phyloP scores from a whole-genome alignment of 2,113 vertebrate species.

The Hypocryptadius cinnamomeus region DNA sequence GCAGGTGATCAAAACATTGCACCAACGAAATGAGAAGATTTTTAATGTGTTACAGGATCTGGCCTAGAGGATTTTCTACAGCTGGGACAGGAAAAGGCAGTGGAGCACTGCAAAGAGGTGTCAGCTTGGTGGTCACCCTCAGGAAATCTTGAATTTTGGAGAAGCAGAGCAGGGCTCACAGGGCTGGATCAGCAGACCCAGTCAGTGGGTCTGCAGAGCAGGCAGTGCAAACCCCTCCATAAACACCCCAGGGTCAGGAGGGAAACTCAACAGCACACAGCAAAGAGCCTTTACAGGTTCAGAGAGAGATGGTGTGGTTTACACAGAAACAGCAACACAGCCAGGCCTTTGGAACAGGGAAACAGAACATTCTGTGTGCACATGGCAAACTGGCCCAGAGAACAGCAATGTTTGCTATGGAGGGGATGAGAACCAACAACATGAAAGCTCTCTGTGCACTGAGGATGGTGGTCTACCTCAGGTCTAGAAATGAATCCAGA shows the following conservation, averaged over 20 bases:
- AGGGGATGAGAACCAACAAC: background rate
- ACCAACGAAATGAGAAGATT: background rate
- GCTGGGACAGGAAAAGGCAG: background rate
- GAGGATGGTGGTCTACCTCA: background rate
- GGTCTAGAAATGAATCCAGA: background rate
- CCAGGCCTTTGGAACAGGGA: background rate
- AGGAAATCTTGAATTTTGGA: background rate
- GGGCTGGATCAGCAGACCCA: background rate
- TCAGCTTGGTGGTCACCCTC: background rate
- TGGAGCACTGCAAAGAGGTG: background rate
- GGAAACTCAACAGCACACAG: background rate
- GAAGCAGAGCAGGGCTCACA: background rate
- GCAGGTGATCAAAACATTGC: no score
- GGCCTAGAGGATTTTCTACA: background rate
- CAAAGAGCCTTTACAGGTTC: background rate
- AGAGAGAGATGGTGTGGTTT: background rate
- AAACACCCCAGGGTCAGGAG: background rate
- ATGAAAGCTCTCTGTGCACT: background rate
- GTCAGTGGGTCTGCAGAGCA: background rate
- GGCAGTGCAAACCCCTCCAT: background rate
- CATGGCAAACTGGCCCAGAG: background rate
- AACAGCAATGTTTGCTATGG: fast-evolving
- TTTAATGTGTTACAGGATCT: background rate
- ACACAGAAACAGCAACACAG: background rate
- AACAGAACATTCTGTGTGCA: background rate